Percentiles rank a stretch among this genome's conserved stretches.
Evolutionary conservation across 2,113 vertebrate species (phyloP).

Genomic region (Paraplagusia blochii): DNA sequence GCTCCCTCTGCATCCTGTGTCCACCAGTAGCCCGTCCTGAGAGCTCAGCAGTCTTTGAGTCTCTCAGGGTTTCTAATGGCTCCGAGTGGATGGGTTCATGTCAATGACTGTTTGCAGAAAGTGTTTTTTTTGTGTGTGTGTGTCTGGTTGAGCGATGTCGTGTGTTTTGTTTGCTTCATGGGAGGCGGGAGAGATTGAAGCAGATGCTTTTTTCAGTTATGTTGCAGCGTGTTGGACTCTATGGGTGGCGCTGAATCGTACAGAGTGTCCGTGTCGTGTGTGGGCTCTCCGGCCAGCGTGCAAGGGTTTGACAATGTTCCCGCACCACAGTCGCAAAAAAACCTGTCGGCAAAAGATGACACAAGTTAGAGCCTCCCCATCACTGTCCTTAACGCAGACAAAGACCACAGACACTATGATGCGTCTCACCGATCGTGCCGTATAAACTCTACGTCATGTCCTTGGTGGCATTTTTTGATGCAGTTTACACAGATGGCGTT

Average conservation of each 20-base stretch:
- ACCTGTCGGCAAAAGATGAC: conserved; percentile 70
- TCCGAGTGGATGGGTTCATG: conserved; percentile 52
- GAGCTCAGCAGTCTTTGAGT: conserved; percentile 62
- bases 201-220: conserved; percentile 84
- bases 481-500: conserved; percentile 99
- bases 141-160: conserved; percentile 44
- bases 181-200: conserved; percentile 45
- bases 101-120: conserved; percentile 15
- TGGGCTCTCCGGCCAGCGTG: conserved; percentile 98
- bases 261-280: conserved; percentile 98
- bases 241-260: conserved; percentile 99
- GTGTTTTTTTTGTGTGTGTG: conserved; percentile 15
- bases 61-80: conserved; percentile 62
- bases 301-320: conserved; percentile 98
- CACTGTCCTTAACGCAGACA: no score
- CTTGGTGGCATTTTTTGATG: conserved; percentile 99
- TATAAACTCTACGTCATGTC: conserved; percentile 99
- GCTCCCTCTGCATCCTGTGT: conserved; percentile 56
- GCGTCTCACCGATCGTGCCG: conserved; percentile 93
- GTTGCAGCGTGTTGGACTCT: conserved; percentile 99
- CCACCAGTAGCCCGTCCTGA: conserved; percentile 31
- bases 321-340: conserved; percentile 99
- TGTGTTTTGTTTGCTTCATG: conserved; percentile 32
- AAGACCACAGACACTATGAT: no score
- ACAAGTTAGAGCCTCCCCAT: not conserved